Percentiles rank a stretch among this genome's conserved stretches.
Evolutionary conservation across 2,888 invertebrate species (phyloP).

Genomic region (Troides helena): DNA sequence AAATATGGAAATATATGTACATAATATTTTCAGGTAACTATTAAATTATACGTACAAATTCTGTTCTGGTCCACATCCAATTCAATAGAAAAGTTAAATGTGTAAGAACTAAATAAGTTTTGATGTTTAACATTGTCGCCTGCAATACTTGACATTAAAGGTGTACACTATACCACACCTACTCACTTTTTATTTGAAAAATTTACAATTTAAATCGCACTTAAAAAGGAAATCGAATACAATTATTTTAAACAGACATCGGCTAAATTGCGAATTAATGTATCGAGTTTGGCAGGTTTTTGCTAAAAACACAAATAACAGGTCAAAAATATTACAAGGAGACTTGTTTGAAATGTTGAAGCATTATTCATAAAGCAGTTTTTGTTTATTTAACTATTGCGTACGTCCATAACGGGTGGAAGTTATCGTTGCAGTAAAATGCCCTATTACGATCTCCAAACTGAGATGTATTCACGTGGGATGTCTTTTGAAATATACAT

Average conservation of each 20-base stretch:
- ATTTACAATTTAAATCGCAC: constrained; percentile 24
- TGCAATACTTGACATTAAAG: background rate
- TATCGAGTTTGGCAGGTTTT: constrained; percentile 19
- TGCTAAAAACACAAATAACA: background rate
- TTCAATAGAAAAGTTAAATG: no score
- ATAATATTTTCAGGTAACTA: no score
- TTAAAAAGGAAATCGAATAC: constrained; percentile 14
- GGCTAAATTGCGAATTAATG: constrained; percentile 17
- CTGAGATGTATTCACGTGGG: constrained; percentile 29
- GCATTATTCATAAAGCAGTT: background rate
- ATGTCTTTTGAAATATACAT: constrained; percentile 34
- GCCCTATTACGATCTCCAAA: constrained; percentile 14
- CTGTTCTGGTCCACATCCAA: no score
- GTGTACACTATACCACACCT: background rate
- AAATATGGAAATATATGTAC: no score
- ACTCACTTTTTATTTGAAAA: constrained; percentile 7
- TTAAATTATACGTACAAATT: no score
- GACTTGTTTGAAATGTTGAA: background rate
- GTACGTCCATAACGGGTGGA: background rate
- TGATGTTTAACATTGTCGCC: background rate
- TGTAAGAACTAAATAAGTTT: background rate
- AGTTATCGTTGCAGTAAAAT: constrained; percentile 9
- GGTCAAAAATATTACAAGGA: constrained; percentile 1
- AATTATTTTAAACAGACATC: constrained; percentile 18
- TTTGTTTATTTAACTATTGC: background rate